Percentiles rank a stretch among this genome's conserved stretches.
phyloP scores from a whole-genome alignment of 2,797 vertebrate species.

The Mareca strepera region DNA sequence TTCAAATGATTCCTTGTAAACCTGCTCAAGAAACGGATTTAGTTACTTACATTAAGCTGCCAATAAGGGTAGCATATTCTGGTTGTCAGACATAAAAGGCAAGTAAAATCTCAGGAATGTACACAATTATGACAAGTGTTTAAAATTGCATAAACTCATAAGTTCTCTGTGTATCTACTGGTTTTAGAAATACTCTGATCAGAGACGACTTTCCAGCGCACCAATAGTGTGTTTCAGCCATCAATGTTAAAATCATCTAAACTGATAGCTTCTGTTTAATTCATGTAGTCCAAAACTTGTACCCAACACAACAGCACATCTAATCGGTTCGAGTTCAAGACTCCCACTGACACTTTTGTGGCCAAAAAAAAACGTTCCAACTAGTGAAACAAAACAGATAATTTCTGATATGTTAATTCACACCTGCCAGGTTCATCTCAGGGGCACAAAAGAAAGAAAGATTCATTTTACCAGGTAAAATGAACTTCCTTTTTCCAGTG shows the following conservation, averaged over 20 bases:
- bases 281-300: background rate
- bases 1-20: slow-evolving; percentile 85
- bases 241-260: background rate
- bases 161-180: background rate
- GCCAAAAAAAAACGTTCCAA: background rate
- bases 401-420: background rate
- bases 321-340: background rate
- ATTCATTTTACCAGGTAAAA: background rate
- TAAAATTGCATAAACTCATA: background rate
- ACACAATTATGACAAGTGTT: background rate
- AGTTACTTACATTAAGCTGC: background rate
- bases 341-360: background rate
- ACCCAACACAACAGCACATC: background rate
- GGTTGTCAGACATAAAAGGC: background rate
- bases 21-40: slow-evolving; percentile 64
- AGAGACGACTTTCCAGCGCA: background rate
- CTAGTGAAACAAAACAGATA: background rate
- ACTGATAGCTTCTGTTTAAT: background rate
- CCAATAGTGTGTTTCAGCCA: background rate
- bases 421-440: background rate
- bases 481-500: background rate
- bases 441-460: background rate
- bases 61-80: background rate
- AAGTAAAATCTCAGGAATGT: background rate
- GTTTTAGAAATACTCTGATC: background rate